These are phyloP conservation scores for Suricata suricatta DNA, from an alignment of 2,113 vertebrate genomes.

Conservation along the genomic window DNA sequence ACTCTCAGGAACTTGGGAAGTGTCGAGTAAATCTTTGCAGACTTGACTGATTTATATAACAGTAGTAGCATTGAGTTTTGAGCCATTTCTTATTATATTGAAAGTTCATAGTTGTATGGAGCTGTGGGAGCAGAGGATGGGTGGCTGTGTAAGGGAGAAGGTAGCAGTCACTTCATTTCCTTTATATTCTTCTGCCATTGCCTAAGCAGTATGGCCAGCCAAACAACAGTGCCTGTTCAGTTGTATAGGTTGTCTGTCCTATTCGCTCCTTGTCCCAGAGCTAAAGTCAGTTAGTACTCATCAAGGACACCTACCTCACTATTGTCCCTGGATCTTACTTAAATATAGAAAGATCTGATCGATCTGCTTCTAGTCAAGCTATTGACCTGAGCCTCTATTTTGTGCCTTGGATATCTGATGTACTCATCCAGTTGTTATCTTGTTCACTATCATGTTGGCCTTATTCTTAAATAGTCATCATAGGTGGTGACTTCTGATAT, in stretches of 20 bases:
- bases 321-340: not conserved
- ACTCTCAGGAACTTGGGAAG: not conserved
- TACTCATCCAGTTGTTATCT: not conserved
- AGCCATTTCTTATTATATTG: not conserved
- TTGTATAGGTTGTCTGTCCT: accelerated
- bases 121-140: not conserved
- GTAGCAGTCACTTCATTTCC: not conserved
- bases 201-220: not conserved
- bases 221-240: not conserved
- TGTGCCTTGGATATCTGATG: not conserved
- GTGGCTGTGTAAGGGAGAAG: not conserved
- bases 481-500: not conserved
- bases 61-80: not conserved
- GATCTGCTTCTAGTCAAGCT: not conserved
- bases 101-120: not conserved
- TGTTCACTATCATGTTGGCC: not conserved
- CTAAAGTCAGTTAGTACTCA: not conserved
- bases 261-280: not conserved
- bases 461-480: not conserved
- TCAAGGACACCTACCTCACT: not conserved
- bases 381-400: not conserved
- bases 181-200: no score
- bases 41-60: not conserved
- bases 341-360: no score
- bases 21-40: not conserved